Evolutionary conservation across 2,113 vertebrate species (phyloP).

Genomic region (Diphyllodes magnificus): DNA sequence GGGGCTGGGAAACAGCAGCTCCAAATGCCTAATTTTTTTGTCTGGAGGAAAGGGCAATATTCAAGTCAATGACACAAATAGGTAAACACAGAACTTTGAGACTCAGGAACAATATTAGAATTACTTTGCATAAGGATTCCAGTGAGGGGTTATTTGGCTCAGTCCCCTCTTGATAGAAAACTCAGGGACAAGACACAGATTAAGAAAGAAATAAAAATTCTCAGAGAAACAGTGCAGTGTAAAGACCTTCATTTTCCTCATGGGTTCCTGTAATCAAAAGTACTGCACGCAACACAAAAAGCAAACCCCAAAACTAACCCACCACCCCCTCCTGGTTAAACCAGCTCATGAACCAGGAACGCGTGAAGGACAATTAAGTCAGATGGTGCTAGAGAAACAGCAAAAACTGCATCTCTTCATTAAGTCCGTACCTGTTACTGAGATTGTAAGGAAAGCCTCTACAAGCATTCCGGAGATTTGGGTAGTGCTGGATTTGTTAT

Average conservation of each 20-base stretch:
- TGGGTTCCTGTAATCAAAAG: accelerated
- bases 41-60: not conserved
- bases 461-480: not conserved
- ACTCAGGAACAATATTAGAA: not conserved
- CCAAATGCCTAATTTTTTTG: not conserved
- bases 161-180: not conserved
- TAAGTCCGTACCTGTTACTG: not conserved
- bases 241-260: not conserved
- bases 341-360: not conserved
- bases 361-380: not conserved
- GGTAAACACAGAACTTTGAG: not conserved
- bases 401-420: not conserved
- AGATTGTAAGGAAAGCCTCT: not conserved
- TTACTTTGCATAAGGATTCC: not conserved
- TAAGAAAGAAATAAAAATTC: not conserved
- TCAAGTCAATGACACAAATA: not conserved
- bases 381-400: no score
- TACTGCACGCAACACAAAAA: not conserved
- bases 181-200: not conserved
- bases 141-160: not conserved
- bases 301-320: not conserved
- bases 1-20: not conserved
- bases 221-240: not conserved
- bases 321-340: not conserved
- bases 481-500: not conserved